These are phyloP conservation scores for Poeciliopsis occidentalis DNA, from an alignment of 2,113 vertebrate species.

Conservation along the genomic window DNA sequence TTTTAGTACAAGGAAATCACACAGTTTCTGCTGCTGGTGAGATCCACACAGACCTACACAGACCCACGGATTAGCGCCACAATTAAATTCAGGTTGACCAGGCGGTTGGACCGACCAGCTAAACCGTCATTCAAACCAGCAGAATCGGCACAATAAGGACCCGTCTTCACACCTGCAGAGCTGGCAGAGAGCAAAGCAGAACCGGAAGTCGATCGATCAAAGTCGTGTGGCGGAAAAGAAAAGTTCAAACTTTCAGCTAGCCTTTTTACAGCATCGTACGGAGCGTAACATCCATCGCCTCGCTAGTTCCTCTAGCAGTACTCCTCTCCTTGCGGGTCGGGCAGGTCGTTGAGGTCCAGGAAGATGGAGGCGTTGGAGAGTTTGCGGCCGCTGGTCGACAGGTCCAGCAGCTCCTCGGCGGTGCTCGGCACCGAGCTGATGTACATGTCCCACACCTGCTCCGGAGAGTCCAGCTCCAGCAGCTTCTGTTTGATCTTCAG, in stretches of 20 bases:
- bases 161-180: not conserved
- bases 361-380: constrained; percentile 82
- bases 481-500: constrained; percentile 86
- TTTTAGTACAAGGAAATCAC: not conserved
- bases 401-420: constrained; percentile 80
- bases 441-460: constrained; percentile 89
- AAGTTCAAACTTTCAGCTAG: not conserved
- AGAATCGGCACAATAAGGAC: not conserved
- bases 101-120: not conserved
- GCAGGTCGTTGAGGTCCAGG: constrained; percentile 76
- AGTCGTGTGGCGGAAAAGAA: not conserved
- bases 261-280: constrained; percentile 6
- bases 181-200: not conserved
- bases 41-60: not conserved
- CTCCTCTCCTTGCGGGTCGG: constrained; percentile 73
- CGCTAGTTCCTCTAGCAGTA: constrained; percentile 65
- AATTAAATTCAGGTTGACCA: too few species aligned
- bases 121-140: not conserved
- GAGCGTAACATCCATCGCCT: not conserved
- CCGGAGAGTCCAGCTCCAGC: constrained; percentile 80
- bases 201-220: not conserved
- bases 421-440: constrained; percentile 85
- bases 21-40: not conserved
- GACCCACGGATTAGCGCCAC: not conserved
- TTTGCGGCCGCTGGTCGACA: constrained; percentile 75